A percentile compares a stretch with the other conserved stretches of the same genome.
These are phyloP conservation scores for Boulengeromyrus knoepffleri DNA, from an alignment of 2,113 vertebrate species.

Conservation along the genomic window DNA sequence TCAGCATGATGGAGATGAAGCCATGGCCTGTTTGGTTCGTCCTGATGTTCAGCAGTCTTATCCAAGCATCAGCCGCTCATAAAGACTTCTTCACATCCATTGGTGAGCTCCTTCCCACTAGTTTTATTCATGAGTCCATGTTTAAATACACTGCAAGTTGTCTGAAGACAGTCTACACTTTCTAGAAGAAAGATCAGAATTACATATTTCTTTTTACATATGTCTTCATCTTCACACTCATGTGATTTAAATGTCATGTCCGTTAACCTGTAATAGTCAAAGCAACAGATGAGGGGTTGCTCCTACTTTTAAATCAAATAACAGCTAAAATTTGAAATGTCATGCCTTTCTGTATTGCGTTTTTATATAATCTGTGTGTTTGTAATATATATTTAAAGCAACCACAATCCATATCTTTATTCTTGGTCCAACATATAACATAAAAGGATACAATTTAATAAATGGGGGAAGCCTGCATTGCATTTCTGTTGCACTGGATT, in stretches of 20 bases:
- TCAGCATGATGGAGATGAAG: conserved; percentile 49
- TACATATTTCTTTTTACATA: not conserved
- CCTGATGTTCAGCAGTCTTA: conserved; percentile 62
- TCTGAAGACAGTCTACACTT: not conserved
- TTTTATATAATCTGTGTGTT: not conserved
- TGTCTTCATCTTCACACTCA: not conserved
- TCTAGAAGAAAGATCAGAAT: not conserved
- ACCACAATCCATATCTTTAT: not conserved
- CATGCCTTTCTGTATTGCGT: not conserved
- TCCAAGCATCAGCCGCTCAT: conserved; percentile 66
- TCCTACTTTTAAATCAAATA: not conserved
- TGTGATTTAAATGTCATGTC: not conserved
- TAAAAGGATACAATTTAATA: not conserved
- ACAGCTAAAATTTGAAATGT: not conserved
- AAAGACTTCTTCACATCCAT: conserved; percentile 91
- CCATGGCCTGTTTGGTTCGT: conserved; percentile 53
- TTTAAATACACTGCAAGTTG: not conserved
- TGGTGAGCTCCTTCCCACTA: conserved; percentile 60
- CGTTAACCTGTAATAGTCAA: not conserved
- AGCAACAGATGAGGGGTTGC: not conserved
- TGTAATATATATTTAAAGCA: not conserved
- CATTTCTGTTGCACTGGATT: not conserved
- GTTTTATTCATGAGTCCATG: not conserved
- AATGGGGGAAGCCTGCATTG: not conserved
- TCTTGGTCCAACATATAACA: not conserved